Conservation (phyloP, 2,888 invertebrate genomes). For the Rhagophthalmus giganteus region DNA sequence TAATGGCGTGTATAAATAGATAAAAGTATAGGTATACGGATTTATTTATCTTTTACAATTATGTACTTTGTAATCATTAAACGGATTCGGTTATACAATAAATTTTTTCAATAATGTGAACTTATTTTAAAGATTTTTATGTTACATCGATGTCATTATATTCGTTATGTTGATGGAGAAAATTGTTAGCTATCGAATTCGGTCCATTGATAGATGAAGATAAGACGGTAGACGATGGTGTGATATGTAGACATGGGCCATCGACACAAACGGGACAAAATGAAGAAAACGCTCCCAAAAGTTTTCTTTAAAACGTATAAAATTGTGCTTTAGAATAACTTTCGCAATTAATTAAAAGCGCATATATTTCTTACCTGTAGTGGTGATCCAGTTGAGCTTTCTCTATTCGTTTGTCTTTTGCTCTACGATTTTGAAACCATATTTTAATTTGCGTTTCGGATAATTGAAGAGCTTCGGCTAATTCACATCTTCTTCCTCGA, state of each 20-base stretch:
- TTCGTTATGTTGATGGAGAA: too few species aligned
- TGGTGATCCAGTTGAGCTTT: slow-evolving; percentile 95
- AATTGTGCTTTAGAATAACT: not conserved
- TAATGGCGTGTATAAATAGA: too few species aligned
- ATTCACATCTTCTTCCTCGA: slow-evolving; percentile 76
- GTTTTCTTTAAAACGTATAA: slow-evolving; percentile 44
- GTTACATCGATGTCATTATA: too few species aligned
- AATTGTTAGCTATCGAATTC: not conserved
- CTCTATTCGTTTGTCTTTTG: slow-evolving; percentile 94
- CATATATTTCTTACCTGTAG: slow-evolving; percentile 88
- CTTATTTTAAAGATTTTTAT: too few species aligned
- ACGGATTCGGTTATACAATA: not conserved
- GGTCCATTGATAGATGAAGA: slow-evolving; percentile 8
- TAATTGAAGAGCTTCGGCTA: slow-evolving; percentile 69
- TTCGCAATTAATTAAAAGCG: too few species aligned
- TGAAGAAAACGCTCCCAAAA: slow-evolving; percentile 50
- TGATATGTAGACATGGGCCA: slow-evolving; percentile 45
- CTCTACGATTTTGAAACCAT: slow-evolving; percentile 93
- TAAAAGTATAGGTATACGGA: too few species aligned
- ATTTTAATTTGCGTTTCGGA: slow-evolving; percentile 86
- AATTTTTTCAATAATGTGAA: too few species aligned
- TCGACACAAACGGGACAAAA: slow-evolving; percentile 51
- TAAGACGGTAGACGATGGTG: slow-evolving; percentile 20
- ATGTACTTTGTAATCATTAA: too few species aligned
- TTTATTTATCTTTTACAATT: too few species aligned